Evolutionary conservation across 2,888 invertebrate genomes (phyloP).

Genomic region (Matsumyia berberina): DNA sequence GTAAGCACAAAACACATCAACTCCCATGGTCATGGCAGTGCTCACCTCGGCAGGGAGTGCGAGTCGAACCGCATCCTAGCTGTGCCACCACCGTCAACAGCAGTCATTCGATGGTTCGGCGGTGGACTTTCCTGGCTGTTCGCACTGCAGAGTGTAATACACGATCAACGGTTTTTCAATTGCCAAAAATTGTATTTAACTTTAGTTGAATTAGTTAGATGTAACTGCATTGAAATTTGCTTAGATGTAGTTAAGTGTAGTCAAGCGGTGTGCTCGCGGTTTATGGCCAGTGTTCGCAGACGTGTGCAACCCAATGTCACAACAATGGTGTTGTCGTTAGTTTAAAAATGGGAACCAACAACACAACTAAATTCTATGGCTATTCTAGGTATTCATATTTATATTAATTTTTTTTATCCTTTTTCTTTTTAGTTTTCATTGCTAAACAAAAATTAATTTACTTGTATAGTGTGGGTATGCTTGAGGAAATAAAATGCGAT

Average conservation of each 20-base stretch:
- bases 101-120: constrained; percentile 55
- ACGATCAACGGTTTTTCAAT: constrained; percentile 64
- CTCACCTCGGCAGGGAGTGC: constrained; percentile 29
- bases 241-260: constrained; percentile 43
- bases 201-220: constrained; percentile 69
- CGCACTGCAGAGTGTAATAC: constrained; percentile 11
- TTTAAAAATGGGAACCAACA: constrained; percentile 51
- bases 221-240: constrained; percentile 68
- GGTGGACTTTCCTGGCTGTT: background rate
- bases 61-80: constrained; percentile 34
- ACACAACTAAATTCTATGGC: background rate
- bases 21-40: constrained; percentile 14
- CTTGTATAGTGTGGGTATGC: constrained; percentile 32
- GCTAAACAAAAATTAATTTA: constrained; percentile 13
- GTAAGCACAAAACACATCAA: constrained; percentile 54
- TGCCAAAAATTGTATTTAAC: constrained; percentile 75
- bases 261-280: constrained; percentile 36
- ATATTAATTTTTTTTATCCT: constrained; percentile 8
- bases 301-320: constrained; percentile 28
- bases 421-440: constrained; percentile 21
- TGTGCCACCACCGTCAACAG: constrained; percentile 35
- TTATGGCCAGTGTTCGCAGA: constrained; percentile 19
- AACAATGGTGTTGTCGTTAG: constrained; percentile 29
- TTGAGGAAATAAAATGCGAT: constrained; percentile 8
- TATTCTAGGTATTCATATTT: constrained; percentile 31